These are phyloP conservation scores for Zaprionus davidi DNA, from an alignment of 1,140 invertebrate genomes.

Conservation along the genomic window DNA sequence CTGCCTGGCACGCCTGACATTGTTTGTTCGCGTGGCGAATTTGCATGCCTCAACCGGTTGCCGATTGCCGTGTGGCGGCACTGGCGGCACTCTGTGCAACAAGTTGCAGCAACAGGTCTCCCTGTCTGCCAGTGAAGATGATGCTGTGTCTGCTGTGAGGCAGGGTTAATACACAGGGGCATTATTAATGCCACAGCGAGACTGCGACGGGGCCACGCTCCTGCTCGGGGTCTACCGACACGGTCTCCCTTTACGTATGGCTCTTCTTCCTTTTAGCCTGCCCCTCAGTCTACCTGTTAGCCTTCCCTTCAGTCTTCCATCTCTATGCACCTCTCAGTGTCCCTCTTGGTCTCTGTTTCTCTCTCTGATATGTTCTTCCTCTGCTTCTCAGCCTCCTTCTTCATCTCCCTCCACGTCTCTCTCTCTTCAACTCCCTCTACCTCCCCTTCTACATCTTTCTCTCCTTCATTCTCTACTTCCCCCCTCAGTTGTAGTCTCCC, in stretches of 20 bases:
- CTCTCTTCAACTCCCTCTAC: no score
- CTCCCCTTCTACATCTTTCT: no score
- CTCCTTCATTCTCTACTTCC: background rate
- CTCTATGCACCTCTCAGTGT: background rate
- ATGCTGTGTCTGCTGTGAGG: conserved; percentile 45
- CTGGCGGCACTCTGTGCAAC: conserved; percentile 53
- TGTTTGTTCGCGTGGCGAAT: conserved; percentile 74
- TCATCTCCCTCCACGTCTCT: conserved; percentile 1
- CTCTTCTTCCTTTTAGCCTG: no score
- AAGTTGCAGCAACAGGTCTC: conserved; percentile 25
- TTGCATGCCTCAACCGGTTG: conserved; percentile 74
- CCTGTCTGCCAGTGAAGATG: conserved; percentile 43
- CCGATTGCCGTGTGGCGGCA: conserved; percentile 33
- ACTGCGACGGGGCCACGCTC: background rate
- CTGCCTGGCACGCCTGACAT: conserved; percentile 32
- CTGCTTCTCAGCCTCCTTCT: conserved; percentile 2
- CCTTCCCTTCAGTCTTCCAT: no score
- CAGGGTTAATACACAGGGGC: conserved; percentile 60
- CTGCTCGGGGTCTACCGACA: background rate
- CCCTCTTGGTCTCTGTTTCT: background rate
- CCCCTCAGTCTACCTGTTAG: no score
- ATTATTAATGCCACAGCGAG: background rate
- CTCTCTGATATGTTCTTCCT: no score
- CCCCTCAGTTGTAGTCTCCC: background rate
- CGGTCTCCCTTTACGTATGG: no score